Percentiles rank a stretch among this genome's conserved stretches.
phyloP scores from a whole-genome alignment of 1,140 invertebrate genomes.

The Halesus radiatus region DNA sequence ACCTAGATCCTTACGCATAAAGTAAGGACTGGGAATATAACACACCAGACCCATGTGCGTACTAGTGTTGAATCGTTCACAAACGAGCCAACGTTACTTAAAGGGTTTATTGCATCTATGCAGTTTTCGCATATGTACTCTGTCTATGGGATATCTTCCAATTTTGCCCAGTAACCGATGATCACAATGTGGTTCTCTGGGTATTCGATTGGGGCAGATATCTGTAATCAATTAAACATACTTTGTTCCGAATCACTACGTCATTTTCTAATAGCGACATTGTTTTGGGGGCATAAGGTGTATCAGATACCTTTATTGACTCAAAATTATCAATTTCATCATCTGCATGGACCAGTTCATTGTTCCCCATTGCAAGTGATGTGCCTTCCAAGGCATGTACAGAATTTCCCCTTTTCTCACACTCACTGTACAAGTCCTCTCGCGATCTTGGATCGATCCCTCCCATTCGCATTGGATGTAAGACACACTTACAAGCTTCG shows the following conservation, averaged over 20 bases:
- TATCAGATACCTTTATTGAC: slow-evolving; percentile 2
- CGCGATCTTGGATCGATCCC: not conserved
- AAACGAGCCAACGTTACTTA: too few species aligned
- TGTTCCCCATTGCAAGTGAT: slow-evolving; percentile 8
- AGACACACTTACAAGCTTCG: slow-evolving; percentile 13
- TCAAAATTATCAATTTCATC: not conserved
- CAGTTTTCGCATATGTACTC: too few species aligned
- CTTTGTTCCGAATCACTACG: not conserved
- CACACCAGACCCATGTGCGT: too few species aligned
- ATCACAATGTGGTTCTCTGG: too few species aligned
- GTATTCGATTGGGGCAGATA: too few species aligned
- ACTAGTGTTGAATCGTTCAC: too few species aligned
- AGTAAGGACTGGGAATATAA: too few species aligned
- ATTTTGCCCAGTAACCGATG: too few species aligned
- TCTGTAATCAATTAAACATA: too few species aligned
- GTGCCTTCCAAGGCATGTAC: slow-evolving; percentile 13
- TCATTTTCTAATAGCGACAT: not conserved
- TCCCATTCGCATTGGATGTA: slow-evolving; percentile 32
- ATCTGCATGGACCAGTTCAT: not conserved
- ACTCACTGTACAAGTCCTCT: not conserved
- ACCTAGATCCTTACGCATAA: too few species aligned
- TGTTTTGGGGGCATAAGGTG: not conserved
- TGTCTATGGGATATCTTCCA: too few species aligned
- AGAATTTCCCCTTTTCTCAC: slow-evolving; percentile 8
- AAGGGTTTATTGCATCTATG: too few species aligned